A percentile compares a stretch with the other conserved stretches of the same genome.
Evolutionary conservation across 2,888 invertebrate species (phyloP).

Genomic region (Eurois occulta): DNA sequence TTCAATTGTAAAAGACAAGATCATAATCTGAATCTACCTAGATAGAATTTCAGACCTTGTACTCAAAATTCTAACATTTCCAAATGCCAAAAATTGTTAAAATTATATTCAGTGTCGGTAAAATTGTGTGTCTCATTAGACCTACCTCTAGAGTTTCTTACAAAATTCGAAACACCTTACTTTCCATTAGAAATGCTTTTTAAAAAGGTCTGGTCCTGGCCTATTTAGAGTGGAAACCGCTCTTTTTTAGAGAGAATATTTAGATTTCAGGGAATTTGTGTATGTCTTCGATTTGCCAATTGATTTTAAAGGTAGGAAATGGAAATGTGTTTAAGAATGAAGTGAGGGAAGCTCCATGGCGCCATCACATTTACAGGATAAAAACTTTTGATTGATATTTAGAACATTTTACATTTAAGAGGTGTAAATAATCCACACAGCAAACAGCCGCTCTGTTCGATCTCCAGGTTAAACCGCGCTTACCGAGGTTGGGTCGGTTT

Average conservation of each 20-base stretch:
- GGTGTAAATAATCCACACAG: too few species aligned
- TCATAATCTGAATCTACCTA: constrained; percentile 1
- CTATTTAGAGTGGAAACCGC: not conserved
- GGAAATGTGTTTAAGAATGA: not conserved
- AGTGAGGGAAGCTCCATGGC: not conserved
- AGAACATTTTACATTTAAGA: not conserved
- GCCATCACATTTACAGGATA: not conserved
- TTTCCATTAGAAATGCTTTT: constrained; percentile 13
- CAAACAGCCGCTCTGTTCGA: too few species aligned
- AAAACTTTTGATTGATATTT: not conserved
- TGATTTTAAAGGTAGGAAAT: constrained; percentile 9
- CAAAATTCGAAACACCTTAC: constrained; percentile 11
- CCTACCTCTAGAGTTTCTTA: not conserved
- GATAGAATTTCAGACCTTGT: not conserved
- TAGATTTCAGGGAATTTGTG: constrained; percentile 1
- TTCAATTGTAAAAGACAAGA: not conserved
- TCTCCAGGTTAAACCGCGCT: too few species aligned
- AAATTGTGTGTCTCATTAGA: constrained; percentile 1
- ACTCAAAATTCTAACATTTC: constrained; percentile 16
- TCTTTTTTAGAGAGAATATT: not conserved
- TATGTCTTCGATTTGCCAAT: not conserved
- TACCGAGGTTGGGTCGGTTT: too few species aligned
- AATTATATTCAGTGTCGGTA: not conserved
- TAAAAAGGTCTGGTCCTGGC: constrained; percentile 24
- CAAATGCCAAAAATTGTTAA: constrained; percentile 12